phyloP scores from a whole-genome alignment of 2,888 invertebrate species.

The Orthosia gracilis region DNA sequence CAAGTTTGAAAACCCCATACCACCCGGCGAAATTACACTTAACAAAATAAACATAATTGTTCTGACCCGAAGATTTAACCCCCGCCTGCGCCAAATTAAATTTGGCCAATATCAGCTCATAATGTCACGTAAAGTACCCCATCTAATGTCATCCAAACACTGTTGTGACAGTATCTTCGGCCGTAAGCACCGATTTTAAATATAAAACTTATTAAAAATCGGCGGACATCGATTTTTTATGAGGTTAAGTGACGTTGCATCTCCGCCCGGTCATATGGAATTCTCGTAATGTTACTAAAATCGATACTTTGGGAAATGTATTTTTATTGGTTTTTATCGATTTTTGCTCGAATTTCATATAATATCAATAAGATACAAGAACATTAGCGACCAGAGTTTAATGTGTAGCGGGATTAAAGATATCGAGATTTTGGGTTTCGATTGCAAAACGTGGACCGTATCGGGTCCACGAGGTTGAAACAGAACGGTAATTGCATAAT shows the following conservation, averaged over 20 bases:
- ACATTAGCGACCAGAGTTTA: constrained; percentile 40
- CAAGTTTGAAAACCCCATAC: constrained; percentile 48
- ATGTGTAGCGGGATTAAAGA: constrained; percentile 34
- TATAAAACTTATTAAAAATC: constrained; percentile 70
- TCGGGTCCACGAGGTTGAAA: background rate
- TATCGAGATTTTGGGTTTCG: constrained; percentile 32
- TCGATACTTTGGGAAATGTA: constrained; percentile 40
- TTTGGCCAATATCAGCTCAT: constrained; percentile 74
- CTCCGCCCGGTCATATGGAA: constrained; percentile 30
- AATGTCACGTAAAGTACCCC: constrained; percentile 79
- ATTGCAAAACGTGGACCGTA: constrained; percentile 25
- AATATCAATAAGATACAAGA: constrained; percentile 49
- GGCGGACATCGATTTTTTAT: constrained; percentile 73
- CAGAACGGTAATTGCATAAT: background rate
- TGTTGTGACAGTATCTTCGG: constrained; percentile 75
- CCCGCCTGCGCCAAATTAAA: constrained; percentile 72
- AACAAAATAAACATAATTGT: constrained; percentile 57
- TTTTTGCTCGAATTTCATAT: constrained; percentile 49
- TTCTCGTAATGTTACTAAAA: constrained; percentile 53
- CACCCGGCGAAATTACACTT: constrained; percentile 65
- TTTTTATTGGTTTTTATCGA: constrained; percentile 45
- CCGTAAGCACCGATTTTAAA: constrained; percentile 69
- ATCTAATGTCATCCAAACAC: constrained; percentile 75
- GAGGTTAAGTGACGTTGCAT: constrained; percentile 68
- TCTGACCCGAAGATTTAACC: constrained; percentile 73